phyloP scores from a whole-genome alignment of 2,888 invertebrate species.

The Tillus elongatus region DNA sequence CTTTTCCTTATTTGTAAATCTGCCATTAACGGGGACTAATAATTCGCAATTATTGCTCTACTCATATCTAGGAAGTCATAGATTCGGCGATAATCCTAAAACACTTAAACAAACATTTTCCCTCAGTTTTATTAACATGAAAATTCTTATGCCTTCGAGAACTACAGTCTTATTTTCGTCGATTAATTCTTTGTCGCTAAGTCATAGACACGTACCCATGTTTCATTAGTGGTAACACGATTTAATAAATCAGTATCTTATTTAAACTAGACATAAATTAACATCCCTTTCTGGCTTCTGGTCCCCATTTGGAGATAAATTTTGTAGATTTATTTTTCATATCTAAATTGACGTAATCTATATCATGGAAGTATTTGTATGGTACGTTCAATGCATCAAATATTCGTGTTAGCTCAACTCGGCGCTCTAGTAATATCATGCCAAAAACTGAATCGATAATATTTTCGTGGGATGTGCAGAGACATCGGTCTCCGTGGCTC shows the following conservation, averaged over 20 bases:
- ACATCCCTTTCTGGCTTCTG: slow-evolving; percentile 9
- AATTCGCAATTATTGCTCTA: slow-evolving; percentile 11
- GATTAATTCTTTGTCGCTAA: slow-evolving; percentile 8
- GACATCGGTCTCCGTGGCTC: no score
- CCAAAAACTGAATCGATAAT: no score
- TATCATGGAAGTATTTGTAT: slow-evolving; percentile 3
- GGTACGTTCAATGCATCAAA: slow-evolving; percentile 1
- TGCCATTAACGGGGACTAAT: slow-evolving; percentile 11
- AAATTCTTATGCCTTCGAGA: slow-evolving; percentile 7
- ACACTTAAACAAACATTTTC: slow-evolving; percentile 8
- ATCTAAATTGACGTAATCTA: slow-evolving; percentile 5
- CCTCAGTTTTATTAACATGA: no score
- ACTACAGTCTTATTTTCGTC: slow-evolving; percentile 5
- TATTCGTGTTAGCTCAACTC: slow-evolving; percentile 4
- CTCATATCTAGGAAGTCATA: slow-evolving; percentile 6
- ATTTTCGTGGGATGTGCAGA: no score
- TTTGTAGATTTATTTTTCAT: no score
- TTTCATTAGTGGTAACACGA: slow-evolving; percentile 5
- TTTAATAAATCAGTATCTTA: slow-evolving; percentile 5
- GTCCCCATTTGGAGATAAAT: background rate
- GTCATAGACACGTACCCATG: no score
- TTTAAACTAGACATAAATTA: background rate
- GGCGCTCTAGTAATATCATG: no score
- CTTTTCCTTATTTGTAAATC: slow-evolving; percentile 6
- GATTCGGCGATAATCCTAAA: slow-evolving; percentile 10